phyloP scores from a whole-genome alignment of 2,113 vertebrate genomes.

The Salvelinus sp. region DNA sequence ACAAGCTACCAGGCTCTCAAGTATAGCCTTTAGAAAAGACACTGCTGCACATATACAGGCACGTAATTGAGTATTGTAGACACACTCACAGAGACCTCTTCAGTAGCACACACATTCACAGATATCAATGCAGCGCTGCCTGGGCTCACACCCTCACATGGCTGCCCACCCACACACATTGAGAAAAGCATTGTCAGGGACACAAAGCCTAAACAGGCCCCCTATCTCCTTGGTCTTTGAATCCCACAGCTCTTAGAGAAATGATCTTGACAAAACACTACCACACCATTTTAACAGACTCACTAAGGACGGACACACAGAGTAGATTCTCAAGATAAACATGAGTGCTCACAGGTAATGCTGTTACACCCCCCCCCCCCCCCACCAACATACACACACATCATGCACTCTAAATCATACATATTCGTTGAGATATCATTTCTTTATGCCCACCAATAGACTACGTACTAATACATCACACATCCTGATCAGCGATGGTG shows the following conservation, averaged over 20 bases:
- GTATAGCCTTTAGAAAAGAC: constrained; percentile 73
- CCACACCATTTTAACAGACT: constrained; percentile 28
- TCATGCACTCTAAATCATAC: constrained; percentile 39
- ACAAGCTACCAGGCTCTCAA: constrained; percentile 75
- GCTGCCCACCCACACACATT: constrained; percentile 70
- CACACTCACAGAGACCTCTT: constrained; percentile 10
- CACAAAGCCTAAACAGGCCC: constrained; percentile 72
- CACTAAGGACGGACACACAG: neutral
- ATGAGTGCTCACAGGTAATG: constrained; percentile 9
- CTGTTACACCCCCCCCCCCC: neutral
- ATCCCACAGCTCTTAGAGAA: constrained; percentile 60
- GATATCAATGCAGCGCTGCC: constrained; percentile 61
- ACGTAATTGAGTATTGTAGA: constrained; percentile 74
- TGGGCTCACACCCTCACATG: constrained; percentile 66
- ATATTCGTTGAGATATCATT: constrained; percentile 66
- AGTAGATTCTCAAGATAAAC: constrained; percentile 36
- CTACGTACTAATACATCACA: constrained; percentile 63
- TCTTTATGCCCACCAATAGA: constrained; percentile 65
- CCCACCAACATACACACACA: constrained; percentile 45
- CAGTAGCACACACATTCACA: constrained; percentile 48
- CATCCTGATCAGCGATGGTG: constrained; percentile 63
- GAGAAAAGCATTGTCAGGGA: constrained; percentile 69
- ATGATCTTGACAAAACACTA: constrained; percentile 52
- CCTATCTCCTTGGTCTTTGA: constrained; percentile 64
- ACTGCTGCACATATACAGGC: constrained; percentile 60